Percentiles rank a stretch among this genome's conserved stretches.
These are phyloP conservation scores for Dreissena polymorpha DNA, from an alignment of 1,140 invertebrate species.

Conservation along the genomic window DNA sequence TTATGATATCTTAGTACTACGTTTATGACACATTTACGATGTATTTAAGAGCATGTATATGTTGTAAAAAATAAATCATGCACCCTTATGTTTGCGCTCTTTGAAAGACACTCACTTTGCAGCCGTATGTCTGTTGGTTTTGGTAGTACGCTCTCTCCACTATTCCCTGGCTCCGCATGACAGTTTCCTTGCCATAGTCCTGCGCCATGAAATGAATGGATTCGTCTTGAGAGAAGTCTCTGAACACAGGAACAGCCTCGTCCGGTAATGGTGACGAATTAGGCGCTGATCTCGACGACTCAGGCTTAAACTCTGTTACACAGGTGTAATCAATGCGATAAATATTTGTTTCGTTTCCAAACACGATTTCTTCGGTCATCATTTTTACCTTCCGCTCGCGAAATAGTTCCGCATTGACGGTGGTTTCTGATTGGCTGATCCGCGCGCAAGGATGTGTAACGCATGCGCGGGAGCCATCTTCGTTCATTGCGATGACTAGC, in stretches of 20 bases:
- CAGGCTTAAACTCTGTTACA: neutral
- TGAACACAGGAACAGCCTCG: neutral
- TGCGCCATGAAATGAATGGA: slow-evolving; percentile 13
- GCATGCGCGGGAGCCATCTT: slow-evolving; percentile 1
- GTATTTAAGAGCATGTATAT: too few relatives aligned
- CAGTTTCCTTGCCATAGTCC: neutral
- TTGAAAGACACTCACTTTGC: neutral
- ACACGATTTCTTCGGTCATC: slow-evolving; percentile 25
- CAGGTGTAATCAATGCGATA: slow-evolving; percentile 37
- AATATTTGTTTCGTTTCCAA: slow-evolving; percentile 24
- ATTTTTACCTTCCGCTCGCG: slow-evolving; percentile 11
- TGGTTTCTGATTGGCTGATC: slow-evolving; percentile 30
- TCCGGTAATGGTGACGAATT: neutral
- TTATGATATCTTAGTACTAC: too few relatives aligned
- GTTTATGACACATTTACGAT: too few relatives aligned
- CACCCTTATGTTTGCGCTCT: too few relatives aligned
- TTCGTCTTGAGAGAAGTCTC: slow-evolving; percentile 21
- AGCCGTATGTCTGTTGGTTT: neutral
- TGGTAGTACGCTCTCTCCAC: slow-evolving; percentile 18
- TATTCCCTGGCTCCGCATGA: slow-evolving; percentile 1
- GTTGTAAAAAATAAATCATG: too few relatives aligned
- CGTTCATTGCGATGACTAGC: slow-evolving; percentile 28
- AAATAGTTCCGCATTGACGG: slow-evolving; percentile 20
- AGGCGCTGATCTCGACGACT: neutral
- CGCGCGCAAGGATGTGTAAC: slow-evolving; percentile 29